Evolutionary conservation across 2,113 vertebrate genomes (phyloP).

Genomic region (Embiotoca jacksoni): DNA sequence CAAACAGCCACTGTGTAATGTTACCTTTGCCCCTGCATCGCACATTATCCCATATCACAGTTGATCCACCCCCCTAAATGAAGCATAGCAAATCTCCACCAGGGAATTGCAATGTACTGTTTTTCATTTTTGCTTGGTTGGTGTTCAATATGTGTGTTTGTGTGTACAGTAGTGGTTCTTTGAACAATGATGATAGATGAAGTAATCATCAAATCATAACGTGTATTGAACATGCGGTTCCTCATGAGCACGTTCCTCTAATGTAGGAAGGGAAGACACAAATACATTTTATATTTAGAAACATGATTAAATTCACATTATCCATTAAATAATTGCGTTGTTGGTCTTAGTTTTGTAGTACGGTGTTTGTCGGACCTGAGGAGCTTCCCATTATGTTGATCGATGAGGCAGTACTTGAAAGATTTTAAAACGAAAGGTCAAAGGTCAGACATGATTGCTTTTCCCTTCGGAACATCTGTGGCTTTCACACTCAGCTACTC

Average conservation of each 20-base stretch:
- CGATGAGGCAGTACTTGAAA: constrained; percentile 5
- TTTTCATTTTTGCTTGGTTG: neutral
- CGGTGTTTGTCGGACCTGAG: neutral
- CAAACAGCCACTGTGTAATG: constrained; percentile 20
- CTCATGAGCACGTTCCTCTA: constrained; percentile 45
- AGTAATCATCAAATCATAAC: constrained; percentile 50
- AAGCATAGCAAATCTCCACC: constrained; percentile 23
- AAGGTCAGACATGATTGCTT: constrained; percentile 24
- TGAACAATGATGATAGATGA: constrained; percentile 56
- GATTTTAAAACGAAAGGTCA: constrained; percentile 33
- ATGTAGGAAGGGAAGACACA: constrained; percentile 40
- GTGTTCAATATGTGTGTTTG: constrained; percentile 8
- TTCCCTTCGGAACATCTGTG: constrained; percentile 3
- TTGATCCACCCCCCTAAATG: constrained; percentile 33
- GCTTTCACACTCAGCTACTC: constrained; percentile 6
- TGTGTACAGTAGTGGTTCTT: constrained; percentile 35
- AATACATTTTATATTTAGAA: constrained; percentile 48
- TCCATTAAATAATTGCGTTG: constrained; percentile 36
- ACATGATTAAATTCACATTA: constrained; percentile 34
- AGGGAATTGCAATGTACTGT: constrained; percentile 25
- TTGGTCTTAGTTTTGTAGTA: constrained; percentile 47
- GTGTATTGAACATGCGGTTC: constrained; percentile 44
- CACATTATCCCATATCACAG: constrained; percentile 27
- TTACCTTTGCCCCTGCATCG: constrained; percentile 27
- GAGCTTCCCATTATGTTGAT: constrained; percentile 38